phyloP scores from a whole-genome alignment of 2,113 vertebrate genomes.

The Leptocoma aspasia region DNA sequence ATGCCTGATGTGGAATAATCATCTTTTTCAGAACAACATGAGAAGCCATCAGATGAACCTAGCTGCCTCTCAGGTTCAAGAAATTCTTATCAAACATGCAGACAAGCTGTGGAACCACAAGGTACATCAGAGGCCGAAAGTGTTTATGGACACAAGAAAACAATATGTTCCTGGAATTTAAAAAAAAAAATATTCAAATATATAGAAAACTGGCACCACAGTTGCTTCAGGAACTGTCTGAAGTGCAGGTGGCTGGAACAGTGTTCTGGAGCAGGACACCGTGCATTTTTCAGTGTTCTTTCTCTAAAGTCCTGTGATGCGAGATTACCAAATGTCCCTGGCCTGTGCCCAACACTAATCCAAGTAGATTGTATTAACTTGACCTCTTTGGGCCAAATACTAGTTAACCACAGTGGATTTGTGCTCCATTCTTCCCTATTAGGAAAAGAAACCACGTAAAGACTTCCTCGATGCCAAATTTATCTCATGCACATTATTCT shows the following conservation, averaged over 20 bases:
- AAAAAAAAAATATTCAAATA: neutral
- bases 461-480: neutral
- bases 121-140: rapidly evolving
- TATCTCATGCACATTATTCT: neutral
- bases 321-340: neutral
- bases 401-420: neutral
- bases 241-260: neutral
- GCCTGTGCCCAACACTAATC: neutral
- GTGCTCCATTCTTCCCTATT: neutral
- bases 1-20: neutral
- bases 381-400: neutral
- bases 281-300: neutral
- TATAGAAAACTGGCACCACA: neutral
- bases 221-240: neutral
- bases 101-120: neutral
- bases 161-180: neutral
- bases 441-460: neutral
- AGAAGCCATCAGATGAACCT: neutral
- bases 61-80: neutral
- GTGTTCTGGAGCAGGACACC: neutral
- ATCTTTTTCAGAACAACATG: neutral
- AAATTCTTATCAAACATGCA: neutral
- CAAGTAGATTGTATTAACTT: neutral
- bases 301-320: neutral
- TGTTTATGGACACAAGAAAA: neutral